Conservation (phyloP, 2,113 vertebrate species). For the Erythrolamprus reginae region DNA sequence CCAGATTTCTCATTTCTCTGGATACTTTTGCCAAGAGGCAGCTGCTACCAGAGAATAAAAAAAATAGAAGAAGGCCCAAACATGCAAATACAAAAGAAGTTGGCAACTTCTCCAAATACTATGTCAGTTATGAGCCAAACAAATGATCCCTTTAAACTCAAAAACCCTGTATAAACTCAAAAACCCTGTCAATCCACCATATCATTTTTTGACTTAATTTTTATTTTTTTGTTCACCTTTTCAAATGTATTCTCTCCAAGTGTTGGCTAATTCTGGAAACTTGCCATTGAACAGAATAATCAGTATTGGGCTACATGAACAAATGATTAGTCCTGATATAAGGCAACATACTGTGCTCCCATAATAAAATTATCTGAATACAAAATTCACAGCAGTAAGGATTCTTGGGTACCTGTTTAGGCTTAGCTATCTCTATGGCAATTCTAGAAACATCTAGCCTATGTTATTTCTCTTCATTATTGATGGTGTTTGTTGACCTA, state of each 20-base stretch:
- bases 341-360: not conserved
- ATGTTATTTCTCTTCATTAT: not conserved
- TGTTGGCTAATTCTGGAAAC: not conserved
- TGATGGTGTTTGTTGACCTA: not conserved
- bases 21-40: not conserved
- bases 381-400: not conserved
- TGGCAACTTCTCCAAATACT: not conserved
- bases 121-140: not conserved
- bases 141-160: not conserved
- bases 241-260: not conserved
- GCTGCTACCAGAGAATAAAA: conserved; percentile 2
- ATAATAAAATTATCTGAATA: not conserved
- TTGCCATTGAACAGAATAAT: not conserved
- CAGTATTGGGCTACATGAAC: not conserved
- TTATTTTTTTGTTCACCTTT: not conserved
- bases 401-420: not conserved
- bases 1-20: conserved; percentile 15
- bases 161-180: not conserved
- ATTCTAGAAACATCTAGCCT: not conserved
- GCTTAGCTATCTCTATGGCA: not conserved
- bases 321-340: not conserved
- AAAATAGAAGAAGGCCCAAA: not conserved
- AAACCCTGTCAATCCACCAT: not conserved
- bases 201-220: not conserved
- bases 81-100: conserved; percentile 17